Evolutionary conservation across 2,888 invertebrate species (phyloP).

Genomic region (Conchocele bisecta): DNA sequence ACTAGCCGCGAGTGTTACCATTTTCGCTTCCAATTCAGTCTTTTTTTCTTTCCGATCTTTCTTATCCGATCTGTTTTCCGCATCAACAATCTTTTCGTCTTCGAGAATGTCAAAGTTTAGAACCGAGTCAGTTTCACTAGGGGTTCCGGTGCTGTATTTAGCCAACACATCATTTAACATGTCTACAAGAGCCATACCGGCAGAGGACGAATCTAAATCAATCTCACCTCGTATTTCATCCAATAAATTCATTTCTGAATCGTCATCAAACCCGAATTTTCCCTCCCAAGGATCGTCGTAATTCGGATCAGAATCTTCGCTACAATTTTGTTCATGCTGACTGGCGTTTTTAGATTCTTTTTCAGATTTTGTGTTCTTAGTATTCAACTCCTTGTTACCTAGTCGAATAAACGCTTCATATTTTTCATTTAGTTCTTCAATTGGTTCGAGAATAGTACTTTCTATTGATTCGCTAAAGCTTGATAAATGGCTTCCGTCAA

Average conservation of each 20-base stretch:
- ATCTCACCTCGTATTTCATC: slow-evolving; percentile 60
- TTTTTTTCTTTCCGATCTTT: slow-evolving; percentile 47
- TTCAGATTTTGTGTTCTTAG: slow-evolving; percentile 42
- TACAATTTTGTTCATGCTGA: not conserved
- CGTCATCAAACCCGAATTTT: slow-evolving; percentile 48
- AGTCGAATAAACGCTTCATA: slow-evolving; percentile 52
- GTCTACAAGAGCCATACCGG: slow-evolving; percentile 70
- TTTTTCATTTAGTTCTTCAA: slow-evolving; percentile 30
- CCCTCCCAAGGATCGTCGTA: slow-evolving; percentile 59
- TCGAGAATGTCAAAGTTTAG: slow-evolving; percentile 44
- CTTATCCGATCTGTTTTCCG: slow-evolving; percentile 17
- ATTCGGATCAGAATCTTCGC: slow-evolving; percentile 33
- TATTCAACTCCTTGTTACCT: slow-evolving; percentile 36
- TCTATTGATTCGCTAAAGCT: slow-evolving; percentile 47
- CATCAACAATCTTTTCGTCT: slow-evolving; percentile 8
- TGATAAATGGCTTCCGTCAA: slow-evolving; percentile 41
- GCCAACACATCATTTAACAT: slow-evolving; percentile 72
- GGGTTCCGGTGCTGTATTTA: slow-evolving; percentile 59
- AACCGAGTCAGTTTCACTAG: slow-evolving; percentile 55
- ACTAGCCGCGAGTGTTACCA: slow-evolving; percentile 73
- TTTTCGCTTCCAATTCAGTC: slow-evolving; percentile 70
- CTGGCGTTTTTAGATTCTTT: slow-evolving; percentile 15
- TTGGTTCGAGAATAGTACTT: slow-evolving; percentile 7
- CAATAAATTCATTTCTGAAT: slow-evolving; percentile 53
- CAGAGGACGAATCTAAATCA: slow-evolving; percentile 64